Percentiles rank a stretch among this genome's conserved stretches.
Evolutionary conservation across 1,140 invertebrate genomes (phyloP).

Genomic region (Potamilus streckersoni): DNA sequence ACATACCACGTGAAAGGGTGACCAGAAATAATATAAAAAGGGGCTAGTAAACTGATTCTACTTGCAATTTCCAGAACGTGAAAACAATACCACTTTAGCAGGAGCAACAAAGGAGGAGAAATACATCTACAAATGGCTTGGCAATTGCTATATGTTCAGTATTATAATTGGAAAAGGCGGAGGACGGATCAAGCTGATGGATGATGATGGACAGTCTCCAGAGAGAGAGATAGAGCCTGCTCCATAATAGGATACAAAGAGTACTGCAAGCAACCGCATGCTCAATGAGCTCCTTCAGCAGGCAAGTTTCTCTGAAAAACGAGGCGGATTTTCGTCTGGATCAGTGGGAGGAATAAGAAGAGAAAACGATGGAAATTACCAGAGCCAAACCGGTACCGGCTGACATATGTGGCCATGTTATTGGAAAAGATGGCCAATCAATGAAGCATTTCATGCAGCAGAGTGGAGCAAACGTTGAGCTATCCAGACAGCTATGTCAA

Average conservation of each 20-base stretch:
- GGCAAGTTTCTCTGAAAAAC: slow-evolving; percentile 73
- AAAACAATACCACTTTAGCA: too few relatives aligned
- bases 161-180: too few relatives aligned
- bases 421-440: slow-evolving; percentile 83
- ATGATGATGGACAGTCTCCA: slow-evolving; percentile 29
- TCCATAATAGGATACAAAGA: slow-evolving; percentile 86
- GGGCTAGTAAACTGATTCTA: too few relatives aligned
- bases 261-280: slow-evolving; percentile 86
- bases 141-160: too few relatives aligned
- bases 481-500: slow-evolving; percentile 64
- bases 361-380: slow-evolving; percentile 59
- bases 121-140: too few relatives aligned
- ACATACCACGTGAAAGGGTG: too few relatives aligned
- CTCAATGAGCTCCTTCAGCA: slow-evolving; percentile 92
- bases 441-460: slow-evolving; percentile 68
- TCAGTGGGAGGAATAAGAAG: slow-evolving; percentile 60
- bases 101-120: too few relatives aligned
- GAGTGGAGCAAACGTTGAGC: slow-evolving; percentile 70
- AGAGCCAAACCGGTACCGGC: slow-evolving; percentile 81
- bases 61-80: too few relatives aligned
- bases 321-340: slow-evolving; percentile 66
- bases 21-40: too few relatives aligned
- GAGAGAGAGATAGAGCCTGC: slow-evolving; percentile 89
- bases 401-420: slow-evolving; percentile 94
- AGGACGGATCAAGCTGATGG: slow-evolving; percentile 94